These are phyloP conservation scores for Bombus huntii DNA, from an alignment of 1,140 invertebrate genomes.

Conservation along the genomic window DNA sequence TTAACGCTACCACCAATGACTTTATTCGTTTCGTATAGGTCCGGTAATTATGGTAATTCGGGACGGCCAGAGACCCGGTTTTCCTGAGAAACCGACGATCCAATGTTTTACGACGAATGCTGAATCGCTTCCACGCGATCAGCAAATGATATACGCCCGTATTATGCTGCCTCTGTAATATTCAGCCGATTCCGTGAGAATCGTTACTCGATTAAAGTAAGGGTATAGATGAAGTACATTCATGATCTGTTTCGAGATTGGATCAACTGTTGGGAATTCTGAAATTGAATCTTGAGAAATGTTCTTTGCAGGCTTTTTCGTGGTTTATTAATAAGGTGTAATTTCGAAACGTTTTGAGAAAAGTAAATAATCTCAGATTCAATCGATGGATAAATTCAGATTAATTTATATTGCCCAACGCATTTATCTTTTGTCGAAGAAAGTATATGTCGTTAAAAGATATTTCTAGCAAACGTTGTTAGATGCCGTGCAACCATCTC, in stretches of 20 bases:
- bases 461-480: no score
- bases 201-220: neutral
- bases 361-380: no score
- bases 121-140: neutral
- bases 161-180: slow-evolving; percentile 2
- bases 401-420: no score
- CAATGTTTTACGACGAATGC: slow-evolving; percentile 34
- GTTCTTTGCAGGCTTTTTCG: neutral
- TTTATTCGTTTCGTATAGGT: slow-evolving; percentile 44
- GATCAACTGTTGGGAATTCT: neutral
- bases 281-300: neutral
- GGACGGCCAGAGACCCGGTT: slow-evolving; percentile 7
- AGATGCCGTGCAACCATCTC: no score
- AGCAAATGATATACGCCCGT: slow-evolving; percentile 12
- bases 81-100: slow-evolving; percentile 27
- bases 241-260: neutral
- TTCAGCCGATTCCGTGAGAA: slow-evolving; percentile 14
- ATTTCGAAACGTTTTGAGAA: no score
- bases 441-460: no score
- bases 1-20: slow-evolving; percentile 36
- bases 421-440: no score
- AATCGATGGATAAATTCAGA: no score
- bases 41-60: slow-evolving; percentile 44
- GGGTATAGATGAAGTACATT: neutral
- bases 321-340: neutral